Evolutionary conservation across 2,888 invertebrate genomes (phyloP).

Genomic region (Fissipunctia ypsillon): DNA sequence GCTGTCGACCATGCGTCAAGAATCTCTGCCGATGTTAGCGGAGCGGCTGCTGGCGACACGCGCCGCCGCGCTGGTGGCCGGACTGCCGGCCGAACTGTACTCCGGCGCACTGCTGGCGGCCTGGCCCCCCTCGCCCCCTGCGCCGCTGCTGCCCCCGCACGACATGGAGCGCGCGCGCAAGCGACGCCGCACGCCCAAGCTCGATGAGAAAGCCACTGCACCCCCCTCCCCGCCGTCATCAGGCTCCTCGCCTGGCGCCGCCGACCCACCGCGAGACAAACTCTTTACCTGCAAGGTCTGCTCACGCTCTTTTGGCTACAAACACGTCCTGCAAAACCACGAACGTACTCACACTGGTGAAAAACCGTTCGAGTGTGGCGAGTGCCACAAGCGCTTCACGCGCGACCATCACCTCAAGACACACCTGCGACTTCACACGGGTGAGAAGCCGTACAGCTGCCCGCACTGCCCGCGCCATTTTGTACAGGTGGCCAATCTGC

Average conservation of each 20-base stretch:
- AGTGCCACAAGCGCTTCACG: conserved; percentile 97
- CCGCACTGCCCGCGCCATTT: conserved; percentile 97
- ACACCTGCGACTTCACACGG: conserved; percentile 97
- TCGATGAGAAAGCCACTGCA: conserved; percentile 81
- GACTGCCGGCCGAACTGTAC: conserved; percentile 92
- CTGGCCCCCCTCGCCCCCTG: conserved; percentile 90
- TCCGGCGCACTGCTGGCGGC: conserved; percentile 91
- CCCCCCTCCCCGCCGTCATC: conserved; percentile 86
- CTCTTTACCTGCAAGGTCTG: conserved; percentile 97
- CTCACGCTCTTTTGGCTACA: conserved; percentile 97
- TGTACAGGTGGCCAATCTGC: conserved; percentile 97
- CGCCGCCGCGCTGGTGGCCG: conserved; percentile 89
- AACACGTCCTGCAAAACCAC: conserved; percentile 98
- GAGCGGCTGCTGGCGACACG: conserved; percentile 90
- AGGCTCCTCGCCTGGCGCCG: conserved; percentile 88
- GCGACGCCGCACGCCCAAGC: conserved; percentile 87
- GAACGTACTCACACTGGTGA: conserved; percentile 98
- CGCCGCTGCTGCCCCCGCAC: conserved; percentile 89
- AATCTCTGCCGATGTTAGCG: conserved; percentile 87
- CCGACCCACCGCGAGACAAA: conserved; percentile 92
- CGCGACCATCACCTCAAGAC: conserved; percentile 98
- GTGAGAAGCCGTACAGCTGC: conserved; percentile 98
- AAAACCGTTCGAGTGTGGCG: conserved; percentile 97
- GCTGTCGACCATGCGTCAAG: conserved; percentile 88
- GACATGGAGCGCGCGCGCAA: conserved; percentile 86